Evolutionary conservation across 2,797 vertebrate genomes (phyloP).

Genomic region (Cetoscarus ocellatus): DNA sequence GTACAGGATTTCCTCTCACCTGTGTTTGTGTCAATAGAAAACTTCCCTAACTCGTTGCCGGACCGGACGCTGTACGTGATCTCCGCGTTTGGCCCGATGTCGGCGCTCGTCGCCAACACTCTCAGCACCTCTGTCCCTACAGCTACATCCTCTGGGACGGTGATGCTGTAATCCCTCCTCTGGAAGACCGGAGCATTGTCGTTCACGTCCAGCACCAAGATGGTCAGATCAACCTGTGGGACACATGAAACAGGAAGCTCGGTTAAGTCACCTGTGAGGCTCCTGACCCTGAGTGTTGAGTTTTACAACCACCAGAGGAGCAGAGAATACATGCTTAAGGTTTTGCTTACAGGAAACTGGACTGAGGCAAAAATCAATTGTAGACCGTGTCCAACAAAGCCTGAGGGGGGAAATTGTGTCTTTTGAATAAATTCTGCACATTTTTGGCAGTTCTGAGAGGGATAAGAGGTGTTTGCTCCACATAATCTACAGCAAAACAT

Average conservation of each 20-base stretch:
- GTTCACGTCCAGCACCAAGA: constrained; percentile 95
- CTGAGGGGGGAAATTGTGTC: constrained; percentile 1
- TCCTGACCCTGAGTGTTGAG: background rate
- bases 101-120: constrained; percentile 91
- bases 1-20: constrained; percentile 79
- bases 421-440: background rate
- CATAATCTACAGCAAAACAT: background rate
- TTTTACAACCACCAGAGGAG: constrained; percentile 2
- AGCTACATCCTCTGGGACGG: constrained; percentile 90
- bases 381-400: constrained; percentile 16
- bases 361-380: constrained; percentile 31
- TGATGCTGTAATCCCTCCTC: constrained; percentile 90
- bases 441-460: constrained; percentile 20
- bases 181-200: constrained; percentile 98
- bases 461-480: constrained; percentile 3
- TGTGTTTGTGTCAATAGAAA: constrained; percentile 88
- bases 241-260: constrained; percentile 3
- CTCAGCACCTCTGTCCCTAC: constrained; percentile 91
- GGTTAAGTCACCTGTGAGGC: background rate
- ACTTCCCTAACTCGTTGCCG: constrained; percentile 95
- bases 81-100: constrained; percentile 94
- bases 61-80: constrained; percentile 92
- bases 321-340: constrained; percentile 12
- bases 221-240: constrained; percentile 85
- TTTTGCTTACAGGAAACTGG: constrained; percentile 26